A percentile compares a stretch with the other conserved stretches of the same genome.
Conservation (phyloP, 2,888 invertebrate species). For the Hemicrepidius hirtus region DNA sequence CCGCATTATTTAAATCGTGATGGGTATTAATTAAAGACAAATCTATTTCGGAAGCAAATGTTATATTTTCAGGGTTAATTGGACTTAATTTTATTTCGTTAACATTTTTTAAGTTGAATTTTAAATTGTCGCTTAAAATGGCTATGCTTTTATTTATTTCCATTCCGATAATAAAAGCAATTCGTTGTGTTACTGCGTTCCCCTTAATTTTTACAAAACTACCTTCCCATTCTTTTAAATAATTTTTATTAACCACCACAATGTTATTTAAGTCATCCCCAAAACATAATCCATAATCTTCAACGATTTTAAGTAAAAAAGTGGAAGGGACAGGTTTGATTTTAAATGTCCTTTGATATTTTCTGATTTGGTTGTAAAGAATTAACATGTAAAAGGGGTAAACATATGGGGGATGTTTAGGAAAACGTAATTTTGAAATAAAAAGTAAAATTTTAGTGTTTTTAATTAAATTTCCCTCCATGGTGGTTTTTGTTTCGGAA, state of each 20-base stretch:
- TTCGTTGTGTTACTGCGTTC: neutral
- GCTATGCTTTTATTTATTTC: neutral
- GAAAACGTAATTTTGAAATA: constrained; percentile 47
- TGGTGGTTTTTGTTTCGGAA: neutral
- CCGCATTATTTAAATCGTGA: constrained; percentile 65
- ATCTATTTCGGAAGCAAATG: constrained; percentile 66
- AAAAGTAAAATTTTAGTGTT: constrained; percentile 42
- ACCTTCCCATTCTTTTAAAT: constrained; percentile 33
- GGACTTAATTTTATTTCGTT: constrained; percentile 39
- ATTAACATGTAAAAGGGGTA: constrained; percentile 67
- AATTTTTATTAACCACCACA: constrained; percentile 59
- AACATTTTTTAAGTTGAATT: constrained; percentile 49
- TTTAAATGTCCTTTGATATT: constrained; percentile 59
- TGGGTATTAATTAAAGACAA: constrained; percentile 70
- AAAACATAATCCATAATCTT: constrained; percentile 9
- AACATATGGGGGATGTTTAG: constrained; percentile 62
- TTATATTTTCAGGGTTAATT: constrained; percentile 52
- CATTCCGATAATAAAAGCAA: constrained; percentile 28
- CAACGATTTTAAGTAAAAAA: constrained; percentile 45
- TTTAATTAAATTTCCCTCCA: constrained; percentile 5
- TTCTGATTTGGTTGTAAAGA: constrained; percentile 62
- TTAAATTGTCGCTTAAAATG: constrained; percentile 43
- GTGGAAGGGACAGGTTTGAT: constrained; percentile 57
- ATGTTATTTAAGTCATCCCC: constrained; percentile 63
- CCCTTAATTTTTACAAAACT: constrained; percentile 19